These are phyloP conservation scores for Cygnus olor DNA, from an alignment of 2,797 vertebrate genomes.

Conservation along the genomic window DNA sequence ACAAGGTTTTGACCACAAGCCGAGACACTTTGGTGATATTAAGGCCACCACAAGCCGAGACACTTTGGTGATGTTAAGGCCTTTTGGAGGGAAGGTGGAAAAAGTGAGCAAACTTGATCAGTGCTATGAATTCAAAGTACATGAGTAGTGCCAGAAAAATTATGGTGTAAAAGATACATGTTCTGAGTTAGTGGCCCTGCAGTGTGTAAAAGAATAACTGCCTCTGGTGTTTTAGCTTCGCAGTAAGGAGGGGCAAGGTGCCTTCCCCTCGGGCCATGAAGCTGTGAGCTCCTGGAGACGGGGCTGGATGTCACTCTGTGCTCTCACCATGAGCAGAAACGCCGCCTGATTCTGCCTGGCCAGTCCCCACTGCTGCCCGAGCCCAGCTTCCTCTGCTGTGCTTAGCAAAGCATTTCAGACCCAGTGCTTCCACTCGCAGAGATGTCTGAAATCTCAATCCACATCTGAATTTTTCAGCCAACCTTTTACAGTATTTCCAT, in stretches of 20 bases:
- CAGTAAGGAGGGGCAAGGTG: not conserved
- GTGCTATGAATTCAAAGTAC: not conserved
- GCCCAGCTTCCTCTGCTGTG: not conserved
- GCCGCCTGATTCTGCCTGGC: not conserved
- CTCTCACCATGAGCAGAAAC: not conserved
- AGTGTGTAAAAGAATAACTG: not conserved
- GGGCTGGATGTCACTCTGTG: not conserved
- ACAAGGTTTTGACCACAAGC: not conserved
- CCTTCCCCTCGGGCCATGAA: not conserved
- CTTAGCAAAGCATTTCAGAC: not conserved
- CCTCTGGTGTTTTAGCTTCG: not conserved
- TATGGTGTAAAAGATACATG: rapidly evolving
- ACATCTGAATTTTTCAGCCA: not conserved
- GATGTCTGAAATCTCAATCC: not conserved
- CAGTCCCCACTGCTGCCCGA: not conserved
- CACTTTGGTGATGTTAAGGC: not conserved
- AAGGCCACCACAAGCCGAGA: not conserved
- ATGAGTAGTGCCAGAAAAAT: not conserved
- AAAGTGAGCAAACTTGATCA: not conserved
- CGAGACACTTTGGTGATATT: not conserved
- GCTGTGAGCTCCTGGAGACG: not conserved
- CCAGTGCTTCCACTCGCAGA: not conserved
- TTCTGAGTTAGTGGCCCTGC: not conserved
- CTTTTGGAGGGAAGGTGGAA: not conserved
- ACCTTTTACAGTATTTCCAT: conserved; percentile 17